phyloP scores from a whole-genome alignment of 1,140 invertebrate genomes.

The Epicauta chinensis region DNA sequence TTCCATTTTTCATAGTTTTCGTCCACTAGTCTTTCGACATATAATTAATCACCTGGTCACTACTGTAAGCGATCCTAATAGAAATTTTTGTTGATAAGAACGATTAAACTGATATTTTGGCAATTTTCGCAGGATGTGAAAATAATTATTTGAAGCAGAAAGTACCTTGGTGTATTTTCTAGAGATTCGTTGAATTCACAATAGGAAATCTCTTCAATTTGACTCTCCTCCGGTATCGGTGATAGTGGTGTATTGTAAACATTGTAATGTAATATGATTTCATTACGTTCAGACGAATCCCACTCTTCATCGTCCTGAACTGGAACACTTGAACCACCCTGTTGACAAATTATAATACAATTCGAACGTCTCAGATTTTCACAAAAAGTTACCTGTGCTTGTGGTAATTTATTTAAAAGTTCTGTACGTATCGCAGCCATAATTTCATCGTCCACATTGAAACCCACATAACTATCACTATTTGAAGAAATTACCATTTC shows the following conservation, averaged over 20 bases:
- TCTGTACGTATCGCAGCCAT: slow-evolving; percentile 64
- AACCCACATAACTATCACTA: slow-evolving; percentile 51
- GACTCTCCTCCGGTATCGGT: slow-evolving; percentile 58
- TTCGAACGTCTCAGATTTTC: no score
- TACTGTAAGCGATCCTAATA: no score
- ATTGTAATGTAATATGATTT: slow-evolving; percentile 49
- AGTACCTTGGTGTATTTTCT: slow-evolving; percentile 21
- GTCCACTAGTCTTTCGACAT: no score
- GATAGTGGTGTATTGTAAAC: slow-evolving; percentile 52
- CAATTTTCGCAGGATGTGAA: no score
- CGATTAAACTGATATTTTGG: no score
- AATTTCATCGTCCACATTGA: slow-evolving; percentile 61
- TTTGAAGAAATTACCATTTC: slow-evolving; percentile 32
- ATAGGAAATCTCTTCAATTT: slow-evolving; percentile 33
- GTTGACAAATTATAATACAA: background rate
- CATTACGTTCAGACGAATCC: slow-evolving; percentile 37
- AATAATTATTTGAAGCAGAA: background rate
- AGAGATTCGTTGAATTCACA: background rate
- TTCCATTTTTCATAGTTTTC: no score
- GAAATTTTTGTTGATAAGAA: no score
- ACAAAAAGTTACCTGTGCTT: slow-evolving; percentile 50
- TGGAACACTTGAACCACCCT: slow-evolving; percentile 30
- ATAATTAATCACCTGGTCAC: no score
- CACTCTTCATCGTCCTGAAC: slow-evolving; percentile 35
- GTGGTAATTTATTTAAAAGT: slow-evolving; percentile 60